Conservation (phyloP, 2,888 invertebrate species). For the Meta bourneti region DNA sequence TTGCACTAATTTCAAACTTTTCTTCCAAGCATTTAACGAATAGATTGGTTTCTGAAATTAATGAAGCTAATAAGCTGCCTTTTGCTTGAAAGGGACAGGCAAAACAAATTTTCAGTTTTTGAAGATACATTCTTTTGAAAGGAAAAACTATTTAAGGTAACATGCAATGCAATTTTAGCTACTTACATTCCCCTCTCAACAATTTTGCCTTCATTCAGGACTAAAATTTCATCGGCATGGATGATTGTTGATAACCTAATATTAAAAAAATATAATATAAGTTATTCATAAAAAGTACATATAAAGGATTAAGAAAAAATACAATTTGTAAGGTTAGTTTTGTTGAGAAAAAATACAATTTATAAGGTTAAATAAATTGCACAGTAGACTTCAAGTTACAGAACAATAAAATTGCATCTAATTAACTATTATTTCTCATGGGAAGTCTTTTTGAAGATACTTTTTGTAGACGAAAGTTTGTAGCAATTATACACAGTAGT, state of each 20-base stretch:
- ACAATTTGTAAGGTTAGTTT: background rate
- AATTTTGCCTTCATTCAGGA: constrained; percentile 94
- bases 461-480: too few relatives aligned
- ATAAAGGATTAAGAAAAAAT: background rate
- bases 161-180: background rate
- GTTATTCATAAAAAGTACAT: too few relatives aligned
- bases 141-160: background rate
- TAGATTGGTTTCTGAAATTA: too few relatives aligned
- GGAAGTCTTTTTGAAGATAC: too few relatives aligned
- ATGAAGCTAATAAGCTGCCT: too few relatives aligned
- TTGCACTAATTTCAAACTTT: too few relatives aligned
- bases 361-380: background rate
- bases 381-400: background rate
- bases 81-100: too few relatives aligned
- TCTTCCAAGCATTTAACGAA: too few relatives aligned
- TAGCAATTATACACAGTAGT: too few relatives aligned
- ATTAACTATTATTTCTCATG: too few relatives aligned
- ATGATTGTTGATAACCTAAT: constrained; percentile 93
- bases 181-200: constrained; percentile 92
- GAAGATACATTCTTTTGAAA: background rate
- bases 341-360: background rate
- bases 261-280: constrained; percentile 1
- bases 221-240: constrained; percentile 96
- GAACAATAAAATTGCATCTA: background rate
- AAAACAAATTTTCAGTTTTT: too few relatives aligned